Conservation (phyloP, 2,113 vertebrate genomes). For the Rissa tridactyla region DNA sequence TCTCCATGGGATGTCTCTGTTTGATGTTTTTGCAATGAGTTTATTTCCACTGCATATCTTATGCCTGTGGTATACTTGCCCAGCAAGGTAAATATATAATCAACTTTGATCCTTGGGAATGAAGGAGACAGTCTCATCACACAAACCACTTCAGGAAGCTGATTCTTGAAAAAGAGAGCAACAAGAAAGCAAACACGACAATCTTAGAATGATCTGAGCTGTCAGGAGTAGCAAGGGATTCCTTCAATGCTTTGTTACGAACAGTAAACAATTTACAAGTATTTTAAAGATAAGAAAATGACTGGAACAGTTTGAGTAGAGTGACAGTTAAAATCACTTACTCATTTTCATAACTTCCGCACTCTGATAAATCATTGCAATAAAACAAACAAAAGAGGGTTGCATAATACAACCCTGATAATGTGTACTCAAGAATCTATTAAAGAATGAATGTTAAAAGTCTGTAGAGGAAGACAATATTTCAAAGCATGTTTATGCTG, state of each 20-base stretch:
- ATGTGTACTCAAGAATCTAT: not conserved
- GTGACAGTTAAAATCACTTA: not conserved
- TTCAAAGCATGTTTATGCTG: not conserved
- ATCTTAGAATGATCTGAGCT: not conserved
- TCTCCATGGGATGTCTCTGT: constrained; percentile 78
- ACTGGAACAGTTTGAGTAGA: not conserved
- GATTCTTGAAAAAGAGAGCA: constrained; percentile 59
- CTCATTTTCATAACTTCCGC: not conserved
- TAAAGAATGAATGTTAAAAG: not conserved
- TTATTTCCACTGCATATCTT: constrained; percentile 83
- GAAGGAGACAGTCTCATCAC: constrained; percentile 83
- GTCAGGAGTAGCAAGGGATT: not conserved
- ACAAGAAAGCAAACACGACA: constrained; percentile 11
- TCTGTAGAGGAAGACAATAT: not conserved
- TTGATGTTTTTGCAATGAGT: constrained; percentile 69
- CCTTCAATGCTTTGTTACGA: not conserved
- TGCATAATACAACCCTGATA: not conserved
- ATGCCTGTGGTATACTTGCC: constrained; percentile 88
- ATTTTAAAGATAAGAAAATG: not conserved
- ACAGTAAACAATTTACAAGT: not conserved
- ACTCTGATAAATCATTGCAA: not conserved
- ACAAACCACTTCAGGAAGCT: constrained; percentile 82
- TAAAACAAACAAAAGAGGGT: not conserved
- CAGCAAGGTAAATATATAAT: constrained; percentile 83
- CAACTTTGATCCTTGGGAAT: constrained; percentile 75